Evolutionary conservation across 1,140 invertebrate species (phyloP), one percentile per base, ranked within the genome.

Genomic region (Meteorus sp.): DNA sequence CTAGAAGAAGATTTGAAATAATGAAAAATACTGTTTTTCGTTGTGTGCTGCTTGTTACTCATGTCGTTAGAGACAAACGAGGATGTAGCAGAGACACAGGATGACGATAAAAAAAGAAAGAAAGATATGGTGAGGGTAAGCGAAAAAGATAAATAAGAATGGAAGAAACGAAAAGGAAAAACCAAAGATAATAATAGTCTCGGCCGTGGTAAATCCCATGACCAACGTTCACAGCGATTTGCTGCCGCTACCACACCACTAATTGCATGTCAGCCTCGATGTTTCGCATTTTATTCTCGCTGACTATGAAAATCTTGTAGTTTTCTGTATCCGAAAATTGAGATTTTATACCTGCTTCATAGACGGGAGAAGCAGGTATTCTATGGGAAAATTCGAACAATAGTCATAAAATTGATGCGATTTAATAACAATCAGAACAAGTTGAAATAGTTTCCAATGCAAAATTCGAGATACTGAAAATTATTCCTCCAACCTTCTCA

Each of bases 181-280:
- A 45, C 17, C 39, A 33, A 27, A 25, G 20, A 41, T 47, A 56
- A 56, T 25, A 15, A 56, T 27, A 20, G 13, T 25, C 22, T 47
- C 29, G 8, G 25, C 17, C 5, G 39, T 53, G 51, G 59, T 62
- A 62, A 58, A 62, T 62, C 52, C 39, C 31, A 55, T 39, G 52
- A 43, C 60, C 23, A 22, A 25, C 44, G 56, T 58, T 62, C 56
- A 53, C 52, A 52, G 47, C 60, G 56, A 62, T 62, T 59, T 62
- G 56, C 60, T 56, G 50, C 29, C 60, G 20, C 41, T 37, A 45
- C 51, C 56, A 54, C 56, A 45, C 51, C 56, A 54, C 56, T 62
- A 62, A 62, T 62, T 62, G 60, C 60, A 48, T 48, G 60, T 62
- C 60, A 58, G 56, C 51, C 45, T 15, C 60, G 56, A 62, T 62